These are phyloP conservation scores for Drosophila ustulata DNA, from an alignment of 2,888 invertebrate genomes.

Conservation along the genomic window DNA sequence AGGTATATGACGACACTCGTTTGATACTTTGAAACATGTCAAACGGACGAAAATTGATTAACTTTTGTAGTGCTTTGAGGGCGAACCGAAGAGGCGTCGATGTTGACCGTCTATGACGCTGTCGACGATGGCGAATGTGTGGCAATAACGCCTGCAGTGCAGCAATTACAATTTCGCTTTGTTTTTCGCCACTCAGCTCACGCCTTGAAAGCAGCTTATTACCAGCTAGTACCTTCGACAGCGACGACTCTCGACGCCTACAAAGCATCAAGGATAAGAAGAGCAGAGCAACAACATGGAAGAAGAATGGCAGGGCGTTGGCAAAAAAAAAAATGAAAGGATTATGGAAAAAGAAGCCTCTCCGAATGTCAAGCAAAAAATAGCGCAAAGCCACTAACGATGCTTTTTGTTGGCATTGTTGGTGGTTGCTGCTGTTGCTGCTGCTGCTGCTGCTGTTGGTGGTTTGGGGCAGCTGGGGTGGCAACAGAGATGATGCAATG, in stretches of 20 bases:
- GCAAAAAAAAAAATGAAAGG: slow-evolving; percentile 3
- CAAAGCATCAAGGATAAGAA: slow-evolving; percentile 25
- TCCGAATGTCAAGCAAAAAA: slow-evolving; percentile 49
- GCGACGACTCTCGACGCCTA: slow-evolving; percentile 32
- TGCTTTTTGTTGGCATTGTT: slow-evolving; percentile 67
- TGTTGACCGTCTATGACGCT: slow-evolving; percentile 24
- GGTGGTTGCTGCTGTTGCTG: slow-evolving; percentile 40
- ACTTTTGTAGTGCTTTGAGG: slow-evolving; percentile 32
- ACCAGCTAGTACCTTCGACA: slow-evolving; percentile 21
- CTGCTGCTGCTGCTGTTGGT: slow-evolving; percentile 3
- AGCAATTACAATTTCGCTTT: slow-evolving; percentile 45
- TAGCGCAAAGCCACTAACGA: slow-evolving; percentile 70
- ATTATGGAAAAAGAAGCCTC: slow-evolving; percentile 14
- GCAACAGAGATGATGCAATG: slow-evolving; percentile 54
- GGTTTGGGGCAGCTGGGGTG: not conserved
- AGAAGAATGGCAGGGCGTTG: not conserved
- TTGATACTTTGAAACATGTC: slow-evolving; percentile 23
- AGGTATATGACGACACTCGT: slow-evolving; percentile 15
- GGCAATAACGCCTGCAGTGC: slow-evolving; percentile 26
- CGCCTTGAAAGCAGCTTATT: slow-evolving; percentile 62
- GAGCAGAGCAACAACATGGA: slow-evolving; percentile 6
- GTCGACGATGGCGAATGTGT: slow-evolving; percentile 24
- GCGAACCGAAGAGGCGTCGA: not conserved
- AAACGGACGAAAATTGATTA: slow-evolving; percentile 67
- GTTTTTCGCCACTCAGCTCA: slow-evolving; percentile 42